Base-by-base conservation (phyloP, 1,140 invertebrate genomes). In the Monomorium pharaonis region DNA sequence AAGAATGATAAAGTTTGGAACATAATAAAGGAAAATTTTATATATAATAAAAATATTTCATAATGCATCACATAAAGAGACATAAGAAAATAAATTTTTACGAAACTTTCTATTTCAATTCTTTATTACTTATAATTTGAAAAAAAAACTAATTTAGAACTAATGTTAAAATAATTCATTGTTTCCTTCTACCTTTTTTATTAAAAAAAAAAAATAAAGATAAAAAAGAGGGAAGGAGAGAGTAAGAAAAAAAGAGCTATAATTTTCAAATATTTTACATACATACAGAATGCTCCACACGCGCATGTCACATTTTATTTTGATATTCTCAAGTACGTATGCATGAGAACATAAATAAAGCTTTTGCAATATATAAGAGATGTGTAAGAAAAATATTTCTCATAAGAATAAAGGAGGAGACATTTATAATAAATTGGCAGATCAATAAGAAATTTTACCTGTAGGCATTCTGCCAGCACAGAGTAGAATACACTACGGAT, bases 401-500 rank as follows among this genome's bases (percentile, higher is more conserved):
- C 16, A 6, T 1, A 18, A 60, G n/a, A 58, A 18, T 1, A 76
- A 30, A 2, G 60, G 16, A 76, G 37, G 14, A 56, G 3, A 69
- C n/a, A 5, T 49, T 16, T 18, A 49, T 49, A 49, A 42, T 42
- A 69, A 69, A 80, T 80, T 69, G 44, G 21, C 21, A 54, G 44
- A 69, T 80, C 49, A 21, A 54, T 80, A 33, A 42, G n/a, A n/a
- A 69, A 80, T 42, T 60, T 2, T 60, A 16, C n/a, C 47, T 54
- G 63, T 63, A 42, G 49, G 30, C 44, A 54, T 24, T 80, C 49
- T 80, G 44, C 47, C 62, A 69, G 27, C 12, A 58, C 33, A 16
- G 49, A 63, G 33, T 5, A 80, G 33, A 80, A 42, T 54, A 62
- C 44, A 37, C 2, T 54, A 80, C 51, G 21, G 33, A 80, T 80